Base-by-base conservation (phyloP, 1,140 invertebrate species). In the Calliphora vicina region DNA sequence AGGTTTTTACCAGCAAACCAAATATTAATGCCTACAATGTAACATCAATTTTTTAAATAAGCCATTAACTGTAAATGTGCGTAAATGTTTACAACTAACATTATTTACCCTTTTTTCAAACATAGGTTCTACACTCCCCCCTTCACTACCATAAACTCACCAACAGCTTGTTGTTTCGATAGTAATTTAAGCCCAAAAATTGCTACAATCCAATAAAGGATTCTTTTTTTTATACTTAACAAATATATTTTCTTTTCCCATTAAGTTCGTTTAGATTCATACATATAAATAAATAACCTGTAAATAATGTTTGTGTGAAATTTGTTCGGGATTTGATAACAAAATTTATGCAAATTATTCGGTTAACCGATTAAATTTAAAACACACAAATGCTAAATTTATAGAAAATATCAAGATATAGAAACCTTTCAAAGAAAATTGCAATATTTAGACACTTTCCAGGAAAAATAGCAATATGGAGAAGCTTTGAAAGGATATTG, bases 61-160 rank as follows among this genome's bases (percentile, higher is more conserved):
- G 74, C 74, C 74, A 78, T 78, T 78, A 43, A 78, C 20, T 42
- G 35, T 78, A 78, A 57, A 78, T 78, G 35, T 78, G 35, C 35
- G 74, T 78, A 78, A 78, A 78, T 78, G 35, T 78, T 78, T 78
- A 78, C 74, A 78, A 25, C n/a, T 26, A 78, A 45, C 74, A 78
- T 78, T 45, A 78, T 43, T 78, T 78, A 78, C 42, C 74, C 74
- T 78, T 43, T 23, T 27, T n/a, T 67, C 17, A 20, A 50, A 50
- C 20, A 25, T 67, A 25, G 6, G 20, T 15, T n/a, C n/a, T 17
- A 17, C 50, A 57, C 2, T 15, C 50, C n/a, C 3, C 6, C 15
- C n/a, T 6, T 57, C 50, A 57, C n/a, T 57, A 17, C 50, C 50
- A 6, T 15, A 6, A 17, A 57, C 13, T 57, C n/a, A 17, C 15